Base-by-base conservation (phyloP, 2,888 invertebrate genomes). In the Patella caerulea region DNA sequence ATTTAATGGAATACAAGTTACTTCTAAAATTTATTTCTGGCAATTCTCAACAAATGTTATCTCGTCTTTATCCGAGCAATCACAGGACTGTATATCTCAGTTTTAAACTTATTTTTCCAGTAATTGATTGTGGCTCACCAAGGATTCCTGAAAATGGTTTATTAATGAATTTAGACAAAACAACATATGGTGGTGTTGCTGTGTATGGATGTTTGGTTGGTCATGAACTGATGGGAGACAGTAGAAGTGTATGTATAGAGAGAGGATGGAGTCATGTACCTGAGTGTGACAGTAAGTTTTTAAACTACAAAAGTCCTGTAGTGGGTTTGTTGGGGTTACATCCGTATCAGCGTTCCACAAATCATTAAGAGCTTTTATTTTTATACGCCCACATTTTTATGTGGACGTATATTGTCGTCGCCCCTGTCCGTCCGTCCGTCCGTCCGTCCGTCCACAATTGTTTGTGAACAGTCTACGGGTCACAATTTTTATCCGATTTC, bases 51-150 rank as follows among this genome's bases (percentile, higher is more conserved):
- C 45, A 45, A 45, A 45, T 45, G 45, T 9, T 45, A 7, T 45
- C 45, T 9, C 45, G 9, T 45, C 45, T 45, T 9, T 45, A n/a
- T 53, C 73, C 2, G n/a, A 54, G 34, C 17, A 53, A n/a, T n/a
- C 70, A 19, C 17, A 56, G 15, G 12, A 1, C 29, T 45, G 29
- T 59, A 15, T 17, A 29, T 56, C 45, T 45, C 15, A 17, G 4
- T 73, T 65, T 17, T 56, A 34, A 24, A 70, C 54, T 76, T 55
- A 34, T 34, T 73, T 53, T 84, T 85, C 12, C 80, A 89, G 89
- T 82, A 78, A 84, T 86, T 29, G 78, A 83, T 71, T 89, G 89
- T 85, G 87, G 86, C 59, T 81, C 86, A 9, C 85, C 87, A 15
- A 54, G 56, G 11, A 73, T 83, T 45, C 83, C 86, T 59, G 29